phyloP scores from a whole-genome alignment of 2,113 vertebrate species.

The Callospermophilus lateralis region DNA sequence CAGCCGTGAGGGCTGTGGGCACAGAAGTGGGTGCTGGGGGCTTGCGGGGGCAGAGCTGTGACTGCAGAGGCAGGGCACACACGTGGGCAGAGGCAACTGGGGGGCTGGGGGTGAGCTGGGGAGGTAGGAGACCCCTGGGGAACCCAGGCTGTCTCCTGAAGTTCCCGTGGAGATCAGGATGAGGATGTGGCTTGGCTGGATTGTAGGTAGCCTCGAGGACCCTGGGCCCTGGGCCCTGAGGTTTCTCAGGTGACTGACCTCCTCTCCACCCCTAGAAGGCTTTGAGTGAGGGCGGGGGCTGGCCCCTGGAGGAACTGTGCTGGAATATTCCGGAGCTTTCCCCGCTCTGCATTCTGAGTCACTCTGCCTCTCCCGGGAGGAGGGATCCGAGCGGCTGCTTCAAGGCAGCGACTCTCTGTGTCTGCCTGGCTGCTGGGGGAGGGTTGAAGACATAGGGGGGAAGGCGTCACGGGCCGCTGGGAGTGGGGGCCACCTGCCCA shows the following conservation, averaged over 20 bases:
- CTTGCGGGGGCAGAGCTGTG: not conserved
- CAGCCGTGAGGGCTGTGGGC: rapidly evolving
- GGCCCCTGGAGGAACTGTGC: rapidly evolving
- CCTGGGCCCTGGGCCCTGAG: rapidly evolving
- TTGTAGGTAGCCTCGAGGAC: rapidly evolving
- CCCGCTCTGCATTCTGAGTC: not conserved
- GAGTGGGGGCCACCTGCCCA: not conserved
- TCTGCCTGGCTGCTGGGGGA: not conserved
- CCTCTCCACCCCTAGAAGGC: not conserved
- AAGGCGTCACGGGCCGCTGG: not conserved
- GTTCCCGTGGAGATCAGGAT: rapidly evolving
- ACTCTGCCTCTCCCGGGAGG: not conserved
- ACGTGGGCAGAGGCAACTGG: not conserved
- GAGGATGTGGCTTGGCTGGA: not conserved
- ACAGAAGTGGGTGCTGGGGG: too few relatives aligned
- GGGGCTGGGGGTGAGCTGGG: not conserved
- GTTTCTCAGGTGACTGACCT: too few relatives aligned
- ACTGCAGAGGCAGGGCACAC: not conserved
- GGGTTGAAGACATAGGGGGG: not conserved
- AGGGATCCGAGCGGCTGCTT: not conserved
- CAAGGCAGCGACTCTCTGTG: not conserved
- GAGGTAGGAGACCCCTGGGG: rapidly evolving
- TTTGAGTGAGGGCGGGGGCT: not conserved
- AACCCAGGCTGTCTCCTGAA: not conserved
- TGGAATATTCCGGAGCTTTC: constrained; percentile 7